Conservation (phyloP, 1,140 invertebrate species). For the Homarus americanus region DNA sequence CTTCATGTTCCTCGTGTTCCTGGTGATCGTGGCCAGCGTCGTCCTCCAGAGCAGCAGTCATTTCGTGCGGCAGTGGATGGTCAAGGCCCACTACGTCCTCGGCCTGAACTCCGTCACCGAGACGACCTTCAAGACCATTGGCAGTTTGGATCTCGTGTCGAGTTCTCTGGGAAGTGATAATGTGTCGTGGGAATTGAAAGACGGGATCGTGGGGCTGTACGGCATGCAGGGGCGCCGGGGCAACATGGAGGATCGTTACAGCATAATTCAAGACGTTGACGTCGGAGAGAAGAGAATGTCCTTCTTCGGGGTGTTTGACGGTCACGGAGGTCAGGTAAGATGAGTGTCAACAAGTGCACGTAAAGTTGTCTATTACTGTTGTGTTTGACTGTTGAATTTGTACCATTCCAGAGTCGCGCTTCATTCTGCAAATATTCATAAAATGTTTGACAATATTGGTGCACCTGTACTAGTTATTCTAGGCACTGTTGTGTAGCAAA, state of each 20-base stretch:
- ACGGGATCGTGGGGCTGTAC: slow-evolving; percentile 69
- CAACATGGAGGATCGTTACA: slow-evolving; percentile 72
- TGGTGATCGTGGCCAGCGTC: slow-evolving; percentile 59
- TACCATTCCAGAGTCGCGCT: too few species aligned
- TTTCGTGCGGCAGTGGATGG: slow-evolving; percentile 28
- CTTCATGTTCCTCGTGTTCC: slow-evolving; percentile 63
- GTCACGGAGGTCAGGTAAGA: slow-evolving; percentile 72
- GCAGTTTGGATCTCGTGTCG: slow-evolving; percentile 26
- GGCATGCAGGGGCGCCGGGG: slow-evolving; percentile 70
- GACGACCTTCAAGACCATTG: slow-evolving; percentile 22
- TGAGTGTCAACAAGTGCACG: too few species aligned
- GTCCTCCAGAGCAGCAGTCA: slow-evolving; percentile 55
- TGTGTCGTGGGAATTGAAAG: slow-evolving; percentile 53
- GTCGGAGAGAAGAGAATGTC: slow-evolving; percentile 73
- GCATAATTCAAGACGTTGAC: slow-evolving; percentile 67
- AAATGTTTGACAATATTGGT: too few species aligned
- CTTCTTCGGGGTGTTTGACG: slow-evolving; percentile 73
- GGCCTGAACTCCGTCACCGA: slow-evolving; percentile 37
- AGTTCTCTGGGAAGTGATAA: slow-evolving; percentile 34
- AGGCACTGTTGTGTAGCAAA: too few species aligned
- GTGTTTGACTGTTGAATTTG: too few species aligned
- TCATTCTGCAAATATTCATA: too few species aligned
- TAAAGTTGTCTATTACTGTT: too few species aligned
- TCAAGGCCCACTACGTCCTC: slow-evolving; percentile 14
- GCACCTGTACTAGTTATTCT: too few species aligned